A percentile compares a stretch with the other conserved stretches of the same genome.
These are phyloP conservation scores for Leucania comma DNA, from an alignment of 2,888 invertebrate species.

Conservation along the genomic window DNA sequence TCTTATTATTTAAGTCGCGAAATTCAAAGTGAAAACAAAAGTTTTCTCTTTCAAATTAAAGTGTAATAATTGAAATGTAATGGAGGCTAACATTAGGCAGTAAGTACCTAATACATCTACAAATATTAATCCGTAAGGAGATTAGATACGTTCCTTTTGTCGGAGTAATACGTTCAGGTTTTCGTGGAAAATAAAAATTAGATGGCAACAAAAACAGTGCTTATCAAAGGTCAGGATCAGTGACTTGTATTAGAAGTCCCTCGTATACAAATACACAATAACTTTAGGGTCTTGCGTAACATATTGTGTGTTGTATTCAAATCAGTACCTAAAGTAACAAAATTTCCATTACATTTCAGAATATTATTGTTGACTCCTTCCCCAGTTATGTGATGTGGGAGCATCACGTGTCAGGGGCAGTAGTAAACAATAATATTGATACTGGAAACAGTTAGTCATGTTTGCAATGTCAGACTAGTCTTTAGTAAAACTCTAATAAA, in stretches of 20 bases:
- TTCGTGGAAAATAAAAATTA: slow-evolving; percentile 26
- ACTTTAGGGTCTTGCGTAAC: background rate
- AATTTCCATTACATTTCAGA: background rate
- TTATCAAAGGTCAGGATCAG: slow-evolving; percentile 12
- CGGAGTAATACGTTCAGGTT: slow-evolving; percentile 4
- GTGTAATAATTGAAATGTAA: slow-evolving; percentile 16
- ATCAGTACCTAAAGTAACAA: background rate
- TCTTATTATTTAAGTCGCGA: slow-evolving; percentile 9
- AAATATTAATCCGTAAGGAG: slow-evolving; percentile 22
- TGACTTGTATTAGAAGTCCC: background rate
- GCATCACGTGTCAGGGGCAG: background rate
- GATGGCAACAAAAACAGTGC: slow-evolving; percentile 6
- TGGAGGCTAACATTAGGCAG: slow-evolving; percentile 16
- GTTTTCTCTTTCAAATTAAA: background rate
- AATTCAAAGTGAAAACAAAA: background rate
- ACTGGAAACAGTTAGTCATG: background rate
- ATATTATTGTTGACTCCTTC: no score
- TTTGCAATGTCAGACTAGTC: background rate
- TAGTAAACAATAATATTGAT: background rate
- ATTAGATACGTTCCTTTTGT: slow-evolving; percentile 8
- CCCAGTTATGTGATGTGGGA: no score
- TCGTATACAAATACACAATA: background rate
- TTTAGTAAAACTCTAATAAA: no score
- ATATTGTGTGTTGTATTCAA: slow-evolving; percentile 10
- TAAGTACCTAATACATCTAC: background rate